Evolutionary conservation across 1,140 invertebrate species (phyloP), one percentile per base, ranked within the genome.

Genomic region (Ceratosolen fusciceps): DNA sequence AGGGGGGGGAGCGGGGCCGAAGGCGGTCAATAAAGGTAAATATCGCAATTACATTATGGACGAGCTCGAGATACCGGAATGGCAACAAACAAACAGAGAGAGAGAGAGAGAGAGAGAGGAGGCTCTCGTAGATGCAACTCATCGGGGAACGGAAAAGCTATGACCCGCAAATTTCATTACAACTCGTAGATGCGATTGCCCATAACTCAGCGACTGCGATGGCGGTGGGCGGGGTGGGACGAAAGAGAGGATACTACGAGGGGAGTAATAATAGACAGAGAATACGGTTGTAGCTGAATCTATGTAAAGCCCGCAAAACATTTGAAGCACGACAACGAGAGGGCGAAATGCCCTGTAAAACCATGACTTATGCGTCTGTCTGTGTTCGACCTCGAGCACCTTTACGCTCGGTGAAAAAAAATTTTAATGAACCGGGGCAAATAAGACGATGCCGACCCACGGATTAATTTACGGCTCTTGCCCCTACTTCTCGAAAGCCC

Each of bases 91-190:
- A n/a, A n/a, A n/a, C n/a, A n/a, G n/a, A n/a, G n/a, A n/a, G n/a
- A n/a, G n/a, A n/a, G n/a, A n/a, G n/a, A n/a, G n/a, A n/a, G n/a
- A n/a, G n/a, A n/a, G n/a, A n/a, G n/a, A 47, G 81, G 68, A 31
- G 5, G 52, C 76, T 77, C 74, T 10, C 65, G 68, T 80, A 68
- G 60, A 39, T 81, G 80, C 75, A 74, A 43, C n/a, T 39, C 37
- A 80, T 81, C 76, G 76, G 81, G 81, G 81, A 74, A 68, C 77
- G 71, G 81, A 83, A 83, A 85, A 85, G 83, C 83, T 84, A 85
- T 82, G 84, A 86, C 78, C 84, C 81, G 83, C 83, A n/a, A 85
- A 86, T 86, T 85, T 86, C 84, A 85, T 86, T 85, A 83, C 82
- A 77, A 58, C 56, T 74, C 62, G 71, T 67, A 83, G 81, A 84